phyloP scores from a whole-genome alignment of 2,113 vertebrate species.

The Potamarius usumacintae region DNA sequence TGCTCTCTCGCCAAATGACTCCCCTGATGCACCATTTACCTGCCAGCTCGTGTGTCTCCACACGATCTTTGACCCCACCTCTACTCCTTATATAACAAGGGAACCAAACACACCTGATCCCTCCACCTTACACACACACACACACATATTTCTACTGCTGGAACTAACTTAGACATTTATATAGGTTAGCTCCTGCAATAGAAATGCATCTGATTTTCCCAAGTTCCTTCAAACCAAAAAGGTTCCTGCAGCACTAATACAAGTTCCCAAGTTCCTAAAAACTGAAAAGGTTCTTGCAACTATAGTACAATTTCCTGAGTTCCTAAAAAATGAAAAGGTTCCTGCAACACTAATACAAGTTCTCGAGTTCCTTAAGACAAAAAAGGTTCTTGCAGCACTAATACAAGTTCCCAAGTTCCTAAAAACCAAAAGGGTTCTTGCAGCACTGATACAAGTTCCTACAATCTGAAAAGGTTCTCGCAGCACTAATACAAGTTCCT shows the following conservation, averaged over 20 bases:
- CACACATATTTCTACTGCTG: neutral
- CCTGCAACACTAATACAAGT: neutral
- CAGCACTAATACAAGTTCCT: neutral
- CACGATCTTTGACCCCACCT: slow-evolving; percentile 41
- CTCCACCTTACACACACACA: slow-evolving; percentile 3
- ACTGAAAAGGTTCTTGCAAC: too few species aligned
- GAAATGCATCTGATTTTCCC: neutral
- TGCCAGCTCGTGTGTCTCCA: slow-evolving; percentile 47
- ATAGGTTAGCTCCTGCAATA: neutral
- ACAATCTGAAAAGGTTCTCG: too few species aligned
- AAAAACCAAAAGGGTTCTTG: neutral
- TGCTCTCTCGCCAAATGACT: neutral
- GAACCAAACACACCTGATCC: slow-evolving; percentile 52
- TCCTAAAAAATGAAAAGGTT: neutral
- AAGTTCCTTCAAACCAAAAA: neutral
- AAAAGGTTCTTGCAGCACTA: neutral
- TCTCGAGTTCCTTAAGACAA: neutral
- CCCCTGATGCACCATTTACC: slow-evolving; percentile 46
- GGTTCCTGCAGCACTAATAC: neutral
- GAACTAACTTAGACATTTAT: neutral
- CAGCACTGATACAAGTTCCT: neutral
- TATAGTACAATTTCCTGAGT: neutral
- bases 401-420: neutral
- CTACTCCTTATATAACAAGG: slow-evolving; percentile 45
- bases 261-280: neutral